Evolutionary conservation across 2,797 vertebrate species (phyloP), one percentile per base, ranked within the genome.

Genomic region (Trachurus trachurus): DNA sequence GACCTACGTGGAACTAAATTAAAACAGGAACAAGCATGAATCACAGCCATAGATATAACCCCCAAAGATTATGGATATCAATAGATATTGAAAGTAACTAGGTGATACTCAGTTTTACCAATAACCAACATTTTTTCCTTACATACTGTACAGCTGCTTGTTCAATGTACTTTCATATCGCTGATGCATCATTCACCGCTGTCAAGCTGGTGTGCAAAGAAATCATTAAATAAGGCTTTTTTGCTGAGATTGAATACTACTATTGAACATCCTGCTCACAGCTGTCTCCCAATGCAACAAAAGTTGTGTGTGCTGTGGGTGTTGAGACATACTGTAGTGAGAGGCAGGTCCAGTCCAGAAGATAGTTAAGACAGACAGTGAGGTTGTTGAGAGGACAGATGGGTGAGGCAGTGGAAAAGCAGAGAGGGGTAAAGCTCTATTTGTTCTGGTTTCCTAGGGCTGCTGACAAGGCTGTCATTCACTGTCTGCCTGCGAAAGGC

Each of bases 401-500:
- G 85, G 87, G 76, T 47, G 71, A 83, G 74, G 75, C 54, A 9
- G 71, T 49, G 52, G 13, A 50, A 72, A 75, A 76, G 74, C 60
- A 73, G 19, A 66, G 37, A 60, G 59, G 40, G 59, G 40, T 65
- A 59, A 66, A 82, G 65, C 68, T 85, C 73, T 59, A 73, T 90
- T 86, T 89, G 86, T 81, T 84, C 70, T 91, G 78, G 80, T 87
- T 74, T 87, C 67, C 71, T 44, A 17, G 29, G n/a, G 74, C 76
- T 47, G 22, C 67, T 85, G 80, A 89, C 84, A 74, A 73, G 6
- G n/a, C 85, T 87, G 86, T 90, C 87, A 85, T 74, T 93, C 76
- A 71, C 73, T 57, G 63, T 80, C 76, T 54, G 54, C 64, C 84
- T 74, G 73, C 58, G 71, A 81, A 85, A 56, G 42, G 61, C 79